These are phyloP conservation scores for Radopholus similis DNA, from an alignment of 1,140 invertebrate genomes.

Conservation along the genomic window DNA sequence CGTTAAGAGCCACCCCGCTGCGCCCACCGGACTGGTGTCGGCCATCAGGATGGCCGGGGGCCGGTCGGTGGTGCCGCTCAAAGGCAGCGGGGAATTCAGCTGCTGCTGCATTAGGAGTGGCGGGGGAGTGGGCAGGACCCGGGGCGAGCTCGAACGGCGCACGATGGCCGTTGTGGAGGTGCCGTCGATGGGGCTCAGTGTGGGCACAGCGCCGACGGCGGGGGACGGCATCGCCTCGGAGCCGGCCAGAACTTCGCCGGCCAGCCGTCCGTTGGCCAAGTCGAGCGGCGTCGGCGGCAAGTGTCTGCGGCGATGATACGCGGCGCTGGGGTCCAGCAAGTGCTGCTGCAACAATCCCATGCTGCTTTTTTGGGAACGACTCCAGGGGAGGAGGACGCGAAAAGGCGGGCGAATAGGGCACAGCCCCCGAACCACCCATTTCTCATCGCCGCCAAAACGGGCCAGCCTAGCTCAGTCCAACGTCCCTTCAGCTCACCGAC, in stretches of 20 bases:
- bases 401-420: background rate
- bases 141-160: slow-evolving; percentile 6
- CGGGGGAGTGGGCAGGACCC: slow-evolving; percentile 9
- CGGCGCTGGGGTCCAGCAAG: slow-evolving; percentile 6
- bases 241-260: no score
- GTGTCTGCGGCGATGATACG: background rate
- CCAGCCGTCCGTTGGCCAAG: slow-evolving; percentile 8
- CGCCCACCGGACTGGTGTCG: background rate
- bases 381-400: background rate
- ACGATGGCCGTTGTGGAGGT: no score
- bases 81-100: no score
- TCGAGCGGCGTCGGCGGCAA: slow-evolving; percentile 16
- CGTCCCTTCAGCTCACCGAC: background rate
- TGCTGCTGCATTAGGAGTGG: background rate
- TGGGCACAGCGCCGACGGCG: no score
- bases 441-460: background rate
- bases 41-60: background rate
- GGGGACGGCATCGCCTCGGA: no score
- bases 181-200: background rate
- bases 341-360: background rate
- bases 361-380: background rate
- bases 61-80: no score
- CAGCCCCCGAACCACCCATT: background rate
- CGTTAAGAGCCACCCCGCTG: background rate
- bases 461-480: no score